phyloP scores from a whole-genome alignment of 2,888 invertebrate genomes.

The Cerastis rubricosa region DNA sequence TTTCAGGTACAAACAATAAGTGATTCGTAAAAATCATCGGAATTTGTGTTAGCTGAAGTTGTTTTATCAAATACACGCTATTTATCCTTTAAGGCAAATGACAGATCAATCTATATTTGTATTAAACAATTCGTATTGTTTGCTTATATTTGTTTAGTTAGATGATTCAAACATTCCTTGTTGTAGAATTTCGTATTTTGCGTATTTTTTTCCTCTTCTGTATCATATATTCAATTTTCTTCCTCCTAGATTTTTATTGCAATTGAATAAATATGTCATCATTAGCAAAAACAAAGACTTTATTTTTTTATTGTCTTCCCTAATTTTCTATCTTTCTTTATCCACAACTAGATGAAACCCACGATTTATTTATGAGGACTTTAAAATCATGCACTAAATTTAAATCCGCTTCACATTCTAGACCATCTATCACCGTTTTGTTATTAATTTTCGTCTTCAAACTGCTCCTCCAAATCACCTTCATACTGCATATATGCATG shows the following conservation, averaged over 20 bases:
- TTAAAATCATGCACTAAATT: neutral
- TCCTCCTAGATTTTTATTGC: neutral
- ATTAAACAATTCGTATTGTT: conserved; percentile 19
- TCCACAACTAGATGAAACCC: too few species aligned
- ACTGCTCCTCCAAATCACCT: conserved; percentile 39
- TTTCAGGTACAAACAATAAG: conserved; percentile 13
- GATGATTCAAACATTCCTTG: neutral
- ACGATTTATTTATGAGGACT: neutral
- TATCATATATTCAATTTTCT: too few species aligned
- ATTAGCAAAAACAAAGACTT: neutral
- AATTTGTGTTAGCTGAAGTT: conserved; percentile 7
- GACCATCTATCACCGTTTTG: too few species aligned
- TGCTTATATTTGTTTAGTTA: neutral
- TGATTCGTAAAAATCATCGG: conserved; percentile 35
- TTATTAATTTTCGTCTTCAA: neutral
- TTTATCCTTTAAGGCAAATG: conserved; percentile 35
- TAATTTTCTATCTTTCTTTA: neutral
- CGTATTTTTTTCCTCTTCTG: neutral
- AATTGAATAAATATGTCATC: too few species aligned
- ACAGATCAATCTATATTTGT: conserved; percentile 5
- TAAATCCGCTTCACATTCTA: too few species aligned
- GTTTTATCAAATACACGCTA: conserved; percentile 12
- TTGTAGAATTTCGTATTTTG: neutral
- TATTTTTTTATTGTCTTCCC: neutral
- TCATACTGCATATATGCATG: neutral